phyloP scores from a whole-genome alignment of 2,888 invertebrate genomes.

The Zaprionus bogoriensis region DNA sequence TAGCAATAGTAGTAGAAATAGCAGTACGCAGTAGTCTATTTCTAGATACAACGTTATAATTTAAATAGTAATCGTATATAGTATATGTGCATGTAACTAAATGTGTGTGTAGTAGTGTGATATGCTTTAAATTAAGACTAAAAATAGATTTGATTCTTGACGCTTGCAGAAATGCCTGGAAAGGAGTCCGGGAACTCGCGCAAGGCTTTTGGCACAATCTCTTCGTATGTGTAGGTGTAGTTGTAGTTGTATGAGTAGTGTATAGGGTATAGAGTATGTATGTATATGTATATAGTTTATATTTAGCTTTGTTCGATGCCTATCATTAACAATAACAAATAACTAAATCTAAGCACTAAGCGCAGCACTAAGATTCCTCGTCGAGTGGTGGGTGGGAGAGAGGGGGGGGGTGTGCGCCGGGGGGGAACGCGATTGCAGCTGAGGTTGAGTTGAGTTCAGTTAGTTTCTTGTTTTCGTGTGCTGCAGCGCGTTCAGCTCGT shows the following conservation, averaged over 20 bases:
- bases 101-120: constrained; percentile 2
- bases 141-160: constrained; percentile 37
- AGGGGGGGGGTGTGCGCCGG: neutral
- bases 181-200: constrained; percentile 19
- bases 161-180: constrained; percentile 26
- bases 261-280: neutral
- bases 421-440: constrained; percentile 39
- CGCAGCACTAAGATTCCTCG: constrained; percentile 52
- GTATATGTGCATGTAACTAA: constrained; percentile 16
- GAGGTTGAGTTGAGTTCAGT: too few species aligned
- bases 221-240: constrained; percentile 13
- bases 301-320: constrained; percentile 50
- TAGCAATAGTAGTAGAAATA: constrained; percentile 32
- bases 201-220: constrained; percentile 64
- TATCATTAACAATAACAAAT: constrained; percentile 74
- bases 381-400: neutral
- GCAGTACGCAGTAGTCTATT: constrained; percentile 24
- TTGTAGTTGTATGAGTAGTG: neutral
- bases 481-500: constrained; percentile 79
- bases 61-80: constrained; percentile 37
- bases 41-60: constrained; percentile 52
- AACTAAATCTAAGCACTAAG: constrained; percentile 61
- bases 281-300: constrained; percentile 9
- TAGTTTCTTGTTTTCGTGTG: constrained; percentile 73
- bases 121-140: constrained; percentile 52